phyloP scores from a whole-genome alignment of 2,113 vertebrate species.

The Gavialis gangeticus region DNA sequence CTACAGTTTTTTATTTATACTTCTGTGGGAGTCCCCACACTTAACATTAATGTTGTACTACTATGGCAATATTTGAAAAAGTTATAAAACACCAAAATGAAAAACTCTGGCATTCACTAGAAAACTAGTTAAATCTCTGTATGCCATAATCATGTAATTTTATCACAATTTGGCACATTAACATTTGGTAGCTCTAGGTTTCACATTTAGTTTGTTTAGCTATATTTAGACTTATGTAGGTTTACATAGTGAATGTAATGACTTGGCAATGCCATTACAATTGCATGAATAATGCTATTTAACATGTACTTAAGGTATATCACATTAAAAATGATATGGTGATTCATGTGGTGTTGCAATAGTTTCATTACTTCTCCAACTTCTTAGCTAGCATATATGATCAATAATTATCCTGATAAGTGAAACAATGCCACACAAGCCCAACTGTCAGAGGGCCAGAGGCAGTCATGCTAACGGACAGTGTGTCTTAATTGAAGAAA shows the following conservation, averaged over 20 bases:
- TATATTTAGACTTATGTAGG: neutral
- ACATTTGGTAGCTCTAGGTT: neutral
- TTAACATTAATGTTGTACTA: too few relatives aligned
- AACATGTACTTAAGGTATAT: neutral
- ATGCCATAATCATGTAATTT: neutral
- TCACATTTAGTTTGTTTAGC: neutral
- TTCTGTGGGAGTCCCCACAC: neutral
- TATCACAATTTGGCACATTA: neutral
- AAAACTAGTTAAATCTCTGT: too few relatives aligned
- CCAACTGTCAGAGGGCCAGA: neutral
- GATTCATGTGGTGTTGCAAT: rapidly evolving
- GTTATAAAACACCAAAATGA: neutral
- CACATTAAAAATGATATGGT: neutral
- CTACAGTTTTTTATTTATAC: neutral
- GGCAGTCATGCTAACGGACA: rapidly evolving
- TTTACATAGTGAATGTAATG: neutral
- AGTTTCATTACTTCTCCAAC: neutral
- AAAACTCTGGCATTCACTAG: too few relatives aligned
- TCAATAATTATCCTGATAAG: neutral
- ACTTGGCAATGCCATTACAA: neutral
- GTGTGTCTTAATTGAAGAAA: neutral
- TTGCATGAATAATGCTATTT: neutral
- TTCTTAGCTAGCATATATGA: neutral
- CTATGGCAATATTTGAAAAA: neutral
- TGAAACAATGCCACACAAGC: neutral